Base-by-base conservation (phyloP, 2,113 vertebrate species). In the Platichthys flesus region DNA sequence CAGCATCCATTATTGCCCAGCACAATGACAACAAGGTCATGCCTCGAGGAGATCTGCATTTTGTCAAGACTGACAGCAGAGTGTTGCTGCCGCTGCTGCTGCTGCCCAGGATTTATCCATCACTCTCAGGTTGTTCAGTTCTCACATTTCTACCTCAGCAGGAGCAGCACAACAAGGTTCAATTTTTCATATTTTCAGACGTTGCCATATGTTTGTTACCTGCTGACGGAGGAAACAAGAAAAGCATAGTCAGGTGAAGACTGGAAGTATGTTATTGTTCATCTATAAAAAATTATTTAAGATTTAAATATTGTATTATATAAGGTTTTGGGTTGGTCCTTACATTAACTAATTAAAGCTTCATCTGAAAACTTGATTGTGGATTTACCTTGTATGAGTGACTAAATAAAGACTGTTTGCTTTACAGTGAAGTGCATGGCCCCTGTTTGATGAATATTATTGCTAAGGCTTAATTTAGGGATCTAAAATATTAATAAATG, bases 141-240 rank as follows among this genome's bases (percentile, higher is more conserved):
- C 65, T 88, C 83, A 89, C 86, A 88, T 89, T 88, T 89, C 74
- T 79, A 73, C 83, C 83, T 76, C 83, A 79, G 88, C 60, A 42
- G 81, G 86, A 66, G 81, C 74, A 76, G 52, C 65, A 74, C 67
- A 80, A 77, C 65, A 78, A 59, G 76, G 65, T n/a, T 78, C 24
- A 80, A 74, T 76, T 58, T 77, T 74, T 64, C 66, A 63, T 69
- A 31, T 67, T 82, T 82, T 40, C 55, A 20, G 9, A n/a, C 59
- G 37, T 62, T 28, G 49, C n/a, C 14, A 4, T 52, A 47, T 24
- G 24, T 74, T 71, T 45, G 28, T 18, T 74, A 35, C 31, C 31
- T 31, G 31, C 6, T 31, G 31, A 31, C 42, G 47, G 16, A 57
- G 24, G 74, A 37, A 42, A 20, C 9, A 52, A 52, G 42, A 61